Evolutionary conservation across 2,888 invertebrate species (phyloP), one percentile per base, ranked within the genome.

Genomic region (Andricus curvator): DNA sequence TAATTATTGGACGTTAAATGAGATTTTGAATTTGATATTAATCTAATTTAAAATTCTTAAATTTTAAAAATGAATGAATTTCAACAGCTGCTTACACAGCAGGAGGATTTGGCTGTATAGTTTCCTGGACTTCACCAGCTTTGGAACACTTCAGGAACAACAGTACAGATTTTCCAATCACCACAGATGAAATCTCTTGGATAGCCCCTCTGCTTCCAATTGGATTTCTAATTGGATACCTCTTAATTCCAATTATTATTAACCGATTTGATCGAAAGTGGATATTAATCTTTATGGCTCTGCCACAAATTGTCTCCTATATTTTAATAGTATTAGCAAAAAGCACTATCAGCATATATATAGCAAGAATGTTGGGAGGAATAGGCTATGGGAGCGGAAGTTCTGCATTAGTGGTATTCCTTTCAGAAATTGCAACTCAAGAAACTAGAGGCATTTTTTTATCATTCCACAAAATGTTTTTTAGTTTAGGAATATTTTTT

Each of bases 351-450:
- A 83, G 89, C 29, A 88, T 94, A 3, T 92, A 92, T 84, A 78
- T 91, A 13, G 94, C 93, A 0, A 89, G 94, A 48, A 89, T 93
- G 33, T 83, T 94, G 25, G 93, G 93, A 33, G 94, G 94, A 0
- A 90, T 93, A 60, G 93, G 93, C 13, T 90, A 92, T 79, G 93
- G 93, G 1, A 92, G 93, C 78, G 90, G 93, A 20, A 93, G 93
- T 70, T 93, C 94, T 62, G 93, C 93, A 2, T 91, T 93, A 5
- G 94, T 95, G 0, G 94, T 95, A 86, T 95, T 95, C 87, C 92
- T 95, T 20, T 94, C 94, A 1, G 95, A 95, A 90, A 94, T 95
- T 67, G 93, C 95, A 0, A 94, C 94, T 74, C 94, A 94, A 51
- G 93, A 93, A 29, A 93, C 94, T 56, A 90, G 95, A 48, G 95